phyloP scores from a whole-genome alignment of 1,140 invertebrate species.

The Bactericera cockerelli region DNA sequence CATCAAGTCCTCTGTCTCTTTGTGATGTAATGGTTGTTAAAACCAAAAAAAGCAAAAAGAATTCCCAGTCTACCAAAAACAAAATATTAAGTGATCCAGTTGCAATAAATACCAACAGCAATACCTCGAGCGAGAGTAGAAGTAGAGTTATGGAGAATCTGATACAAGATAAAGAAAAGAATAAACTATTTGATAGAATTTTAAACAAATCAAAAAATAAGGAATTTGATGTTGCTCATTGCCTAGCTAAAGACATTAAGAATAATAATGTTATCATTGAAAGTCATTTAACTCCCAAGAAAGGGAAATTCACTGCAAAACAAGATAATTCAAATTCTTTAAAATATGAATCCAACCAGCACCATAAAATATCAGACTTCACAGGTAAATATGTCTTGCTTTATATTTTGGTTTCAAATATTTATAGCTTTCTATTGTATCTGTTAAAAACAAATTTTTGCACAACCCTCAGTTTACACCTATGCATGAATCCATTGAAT shows the following conservation, averaged over 20 bases:
- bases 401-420: too few relatives aligned
- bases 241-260: neutral
- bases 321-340: too few relatives aligned
- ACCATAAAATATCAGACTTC: too few relatives aligned
- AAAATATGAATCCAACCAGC: too few relatives aligned
- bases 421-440: too few relatives aligned
- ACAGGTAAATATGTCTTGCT: too few relatives aligned
- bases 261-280: neutral
- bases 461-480: too few relatives aligned
- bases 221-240: neutral
- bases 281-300: too few relatives aligned
- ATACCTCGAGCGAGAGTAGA: neutral
- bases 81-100: neutral
- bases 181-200: constrained; percentile 1
- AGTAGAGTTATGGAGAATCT: neutral
- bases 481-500: too few relatives aligned
- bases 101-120: too few relatives aligned
- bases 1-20: neutral
- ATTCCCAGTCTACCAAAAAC: neutral
- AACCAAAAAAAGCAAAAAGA: neutral
- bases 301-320: too few relatives aligned
- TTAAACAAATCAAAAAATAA: neutral
- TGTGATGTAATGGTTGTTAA: neutral
- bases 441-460: too few relatives aligned
- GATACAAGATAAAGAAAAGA: neutral